Evolutionary conservation across 2,113 vertebrate genomes (phyloP).

Genomic region (Montifringilla adamsi): DNA sequence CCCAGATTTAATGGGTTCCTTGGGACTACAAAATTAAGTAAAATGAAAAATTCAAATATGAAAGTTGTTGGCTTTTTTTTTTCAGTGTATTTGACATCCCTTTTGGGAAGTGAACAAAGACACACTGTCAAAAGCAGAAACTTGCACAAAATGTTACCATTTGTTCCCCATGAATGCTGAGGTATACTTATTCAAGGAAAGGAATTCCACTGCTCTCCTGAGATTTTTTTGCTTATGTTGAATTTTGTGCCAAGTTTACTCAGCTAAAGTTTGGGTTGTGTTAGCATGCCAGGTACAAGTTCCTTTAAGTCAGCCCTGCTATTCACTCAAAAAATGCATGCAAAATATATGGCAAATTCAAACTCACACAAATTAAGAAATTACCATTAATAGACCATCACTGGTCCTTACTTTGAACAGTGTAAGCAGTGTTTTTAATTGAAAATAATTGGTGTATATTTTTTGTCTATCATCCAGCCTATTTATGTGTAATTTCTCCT

Average conservation of each 20-base stretch:
- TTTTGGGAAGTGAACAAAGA: constrained; percentile 72
- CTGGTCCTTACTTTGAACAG: not conserved
- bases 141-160: constrained; percentile 73
- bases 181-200: constrained; percentile 69
- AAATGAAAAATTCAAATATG: constrained; percentile 39
- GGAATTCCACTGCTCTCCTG: constrained; percentile 72
- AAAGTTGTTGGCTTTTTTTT: constrained; percentile 45
- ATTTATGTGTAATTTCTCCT: not conserved
- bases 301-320: constrained; percentile 1
- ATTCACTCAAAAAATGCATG: constrained; percentile 14
- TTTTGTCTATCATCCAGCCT: not conserved
- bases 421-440: not conserved
- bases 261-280: not conserved
- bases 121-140: constrained; percentile 67
- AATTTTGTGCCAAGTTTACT: constrained; percentile 59
- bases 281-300: constrained; percentile 9
- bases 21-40: constrained; percentile 25
- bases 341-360: not conserved
- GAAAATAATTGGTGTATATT: not conserved
- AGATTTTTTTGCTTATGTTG: constrained; percentile 64
- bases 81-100: constrained; percentile 67
- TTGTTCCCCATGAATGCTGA: constrained; percentile 64
- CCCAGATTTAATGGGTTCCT: constrained; percentile 24
- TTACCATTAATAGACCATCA: not conserved
- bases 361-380: not conserved